Evolutionary conservation across 1,140 invertebrate genomes (phyloP).

Genomic region (Parapsyche elsis): DNA sequence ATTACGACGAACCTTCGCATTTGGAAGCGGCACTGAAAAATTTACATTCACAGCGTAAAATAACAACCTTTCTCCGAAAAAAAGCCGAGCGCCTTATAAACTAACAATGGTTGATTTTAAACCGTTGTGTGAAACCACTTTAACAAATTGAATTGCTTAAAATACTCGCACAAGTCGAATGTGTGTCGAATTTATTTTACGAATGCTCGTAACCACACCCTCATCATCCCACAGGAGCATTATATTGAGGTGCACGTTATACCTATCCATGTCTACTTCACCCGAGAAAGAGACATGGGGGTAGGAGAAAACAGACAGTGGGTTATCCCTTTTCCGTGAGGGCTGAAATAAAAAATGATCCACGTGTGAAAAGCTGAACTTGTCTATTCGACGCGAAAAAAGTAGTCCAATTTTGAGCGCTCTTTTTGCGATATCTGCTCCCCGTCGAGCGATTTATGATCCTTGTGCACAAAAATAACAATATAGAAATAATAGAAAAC

Average conservation of each 20-base stretch:
- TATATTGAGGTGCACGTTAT: too few relatives aligned
- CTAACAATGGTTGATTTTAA: slow-evolving; percentile 17
- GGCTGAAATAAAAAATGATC: background rate
- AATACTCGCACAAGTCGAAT: too few relatives aligned
- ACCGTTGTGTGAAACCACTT: background rate
- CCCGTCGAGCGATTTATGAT: slow-evolving; percentile 8
- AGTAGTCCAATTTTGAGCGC: background rate
- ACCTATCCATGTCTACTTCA: too few relatives aligned
- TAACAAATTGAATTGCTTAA: background rate
- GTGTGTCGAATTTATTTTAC: background rate
- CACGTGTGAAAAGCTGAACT: background rate
- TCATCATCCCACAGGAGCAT: background rate
- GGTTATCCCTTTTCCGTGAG: too few relatives aligned
- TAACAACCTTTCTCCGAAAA: too few relatives aligned
- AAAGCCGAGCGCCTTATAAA: background rate
- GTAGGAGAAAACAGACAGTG: too few relatives aligned
- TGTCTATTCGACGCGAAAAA: background rate
- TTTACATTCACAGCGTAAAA: too few relatives aligned
- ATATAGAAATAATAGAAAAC: background rate
- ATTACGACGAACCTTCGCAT: too few relatives aligned
- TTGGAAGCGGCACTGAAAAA: too few relatives aligned
- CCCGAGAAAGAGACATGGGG: too few relatives aligned
- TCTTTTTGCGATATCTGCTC: background rate
- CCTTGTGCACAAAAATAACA: background rate
- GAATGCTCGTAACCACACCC: background rate